phyloP scores from a whole-genome alignment of 2,888 invertebrate genomes.

The Tuta absoluta region DNA sequence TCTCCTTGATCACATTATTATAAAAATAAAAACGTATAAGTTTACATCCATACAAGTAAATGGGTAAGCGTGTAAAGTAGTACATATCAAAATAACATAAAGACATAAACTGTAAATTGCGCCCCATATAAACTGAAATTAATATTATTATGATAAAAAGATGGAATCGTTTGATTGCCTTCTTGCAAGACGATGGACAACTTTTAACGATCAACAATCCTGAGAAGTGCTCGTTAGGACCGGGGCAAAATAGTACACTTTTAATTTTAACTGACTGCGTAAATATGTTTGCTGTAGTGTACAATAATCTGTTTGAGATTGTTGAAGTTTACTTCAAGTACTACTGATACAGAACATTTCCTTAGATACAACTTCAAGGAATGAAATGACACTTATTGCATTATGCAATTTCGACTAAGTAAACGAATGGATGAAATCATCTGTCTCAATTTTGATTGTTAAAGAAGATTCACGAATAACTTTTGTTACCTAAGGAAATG shows the following conservation, averaged over 20 bases:
- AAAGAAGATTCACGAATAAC: no score
- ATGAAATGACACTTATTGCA: no score
- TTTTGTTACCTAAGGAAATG: no score
- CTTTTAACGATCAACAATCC: slow-evolving; percentile 12
- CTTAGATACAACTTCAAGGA: no score
- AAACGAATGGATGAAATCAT: no score
- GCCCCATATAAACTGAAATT: background rate
- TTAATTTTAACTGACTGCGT: background rate
- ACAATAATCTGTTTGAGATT: background rate
- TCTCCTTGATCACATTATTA: background rate
- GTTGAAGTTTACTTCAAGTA: no score
- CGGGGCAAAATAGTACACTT: background rate
- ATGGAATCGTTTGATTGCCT: background rate
- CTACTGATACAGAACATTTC: no score
- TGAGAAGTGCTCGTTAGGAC: background rate
- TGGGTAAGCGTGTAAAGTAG: background rate
- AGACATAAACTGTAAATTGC: slow-evolving; percentile 4
- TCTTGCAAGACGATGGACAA: slow-evolving; percentile 1
- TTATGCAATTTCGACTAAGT: no score
- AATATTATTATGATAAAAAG: slow-evolving; percentile 12
- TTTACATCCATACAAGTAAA: background rate
- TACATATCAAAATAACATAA: background rate
- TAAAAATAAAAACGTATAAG: background rate
- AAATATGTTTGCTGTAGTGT: background rate
- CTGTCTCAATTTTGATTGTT: no score